These are phyloP conservation scores for Liparis tanakae DNA, from an alignment of 2,797 vertebrate genomes.

Conservation along the genomic window DNA sequence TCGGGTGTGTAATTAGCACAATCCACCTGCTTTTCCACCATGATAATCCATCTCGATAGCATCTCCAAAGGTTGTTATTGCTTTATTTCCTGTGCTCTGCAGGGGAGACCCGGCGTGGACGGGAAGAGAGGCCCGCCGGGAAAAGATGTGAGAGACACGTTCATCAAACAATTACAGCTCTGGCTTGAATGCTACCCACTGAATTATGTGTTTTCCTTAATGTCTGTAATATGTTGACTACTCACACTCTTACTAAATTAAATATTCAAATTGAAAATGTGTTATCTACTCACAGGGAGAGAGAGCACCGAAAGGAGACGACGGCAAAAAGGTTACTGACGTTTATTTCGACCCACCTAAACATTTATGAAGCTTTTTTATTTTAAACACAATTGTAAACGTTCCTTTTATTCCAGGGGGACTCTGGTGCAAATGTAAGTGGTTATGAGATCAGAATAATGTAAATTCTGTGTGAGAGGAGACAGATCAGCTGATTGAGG, in stretches of 20 bases:
- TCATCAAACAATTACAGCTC: slow-evolving; percentile 12
- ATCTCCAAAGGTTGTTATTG: background rate
- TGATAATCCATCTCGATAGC: slow-evolving; percentile 25
- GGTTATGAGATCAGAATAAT: background rate
- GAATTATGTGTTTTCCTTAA: background rate
- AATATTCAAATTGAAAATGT: background rate
- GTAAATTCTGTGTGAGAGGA: background rate
- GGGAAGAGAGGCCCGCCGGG: slow-evolving; percentile 84
- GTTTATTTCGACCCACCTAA: background rate
- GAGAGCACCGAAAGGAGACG: slow-evolving; percentile 73
- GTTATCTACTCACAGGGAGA: slow-evolving; percentile 73
- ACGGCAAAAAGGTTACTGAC: slow-evolving; percentile 75
- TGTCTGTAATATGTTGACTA: background rate
- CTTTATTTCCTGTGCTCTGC: slow-evolving; percentile 38
- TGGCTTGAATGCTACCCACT: background rate
- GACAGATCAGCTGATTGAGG: background rate
- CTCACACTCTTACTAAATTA: background rate
- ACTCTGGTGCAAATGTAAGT: slow-evolving; percentile 77
- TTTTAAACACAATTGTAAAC: background rate
- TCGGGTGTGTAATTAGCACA: slow-evolving; percentile 12
- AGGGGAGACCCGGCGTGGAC: slow-evolving; percentile 84
- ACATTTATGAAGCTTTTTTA: background rate
- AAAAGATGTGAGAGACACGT: slow-evolving; percentile 77
- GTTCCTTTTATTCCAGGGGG: slow-evolving; percentile 73
- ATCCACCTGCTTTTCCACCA: slow-evolving; percentile 3